These are phyloP conservation scores for Pseudorhiza aurosa DNA, from an alignment of 30 jellyfish, hydroid and myxozoan species.

Conservation along the genomic window DNA sequence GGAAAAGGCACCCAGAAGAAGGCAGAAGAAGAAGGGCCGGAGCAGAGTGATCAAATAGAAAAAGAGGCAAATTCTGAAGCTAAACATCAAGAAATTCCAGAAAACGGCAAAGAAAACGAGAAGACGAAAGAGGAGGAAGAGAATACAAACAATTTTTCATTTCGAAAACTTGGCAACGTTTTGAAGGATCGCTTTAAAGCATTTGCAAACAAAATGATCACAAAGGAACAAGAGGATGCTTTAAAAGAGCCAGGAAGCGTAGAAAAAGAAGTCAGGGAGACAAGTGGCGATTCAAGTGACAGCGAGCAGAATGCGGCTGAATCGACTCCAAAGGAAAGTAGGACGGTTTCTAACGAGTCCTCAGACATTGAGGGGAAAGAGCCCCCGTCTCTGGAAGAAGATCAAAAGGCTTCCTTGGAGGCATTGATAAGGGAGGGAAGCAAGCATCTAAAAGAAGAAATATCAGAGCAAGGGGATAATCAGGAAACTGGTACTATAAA, in stretches of 20 bases:
- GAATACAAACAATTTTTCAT: constrained; percentile 3
- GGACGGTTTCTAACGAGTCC: too few species aligned
- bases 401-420: too few species aligned
- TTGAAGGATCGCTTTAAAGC: constrained; percentile 55
- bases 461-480: too few species aligned
- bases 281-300: neutral
- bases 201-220: constrained; percentile 28
- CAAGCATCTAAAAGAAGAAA: too few species aligned
- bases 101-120: neutral
- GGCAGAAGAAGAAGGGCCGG: neutral
- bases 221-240: constrained; percentile 12
- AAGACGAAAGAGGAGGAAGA: neutral
- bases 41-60: neutral
- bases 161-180: constrained; percentile 45
- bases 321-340: too few species aligned
- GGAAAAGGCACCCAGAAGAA: constrained; percentile 17
- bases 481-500: too few species aligned
- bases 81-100: neutral
- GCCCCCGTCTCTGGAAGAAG: too few species aligned
- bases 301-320: neutral
- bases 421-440: too few species aligned
- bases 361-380: too few species aligned
- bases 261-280: neutral
- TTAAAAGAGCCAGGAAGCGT: neutral
- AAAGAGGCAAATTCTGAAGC: neutral